Evolutionary conservation across 2,113 vertebrate species (phyloP), one percentile per base, ranked within the genome.

Genomic region (Trinectes maculatus): DNA sequence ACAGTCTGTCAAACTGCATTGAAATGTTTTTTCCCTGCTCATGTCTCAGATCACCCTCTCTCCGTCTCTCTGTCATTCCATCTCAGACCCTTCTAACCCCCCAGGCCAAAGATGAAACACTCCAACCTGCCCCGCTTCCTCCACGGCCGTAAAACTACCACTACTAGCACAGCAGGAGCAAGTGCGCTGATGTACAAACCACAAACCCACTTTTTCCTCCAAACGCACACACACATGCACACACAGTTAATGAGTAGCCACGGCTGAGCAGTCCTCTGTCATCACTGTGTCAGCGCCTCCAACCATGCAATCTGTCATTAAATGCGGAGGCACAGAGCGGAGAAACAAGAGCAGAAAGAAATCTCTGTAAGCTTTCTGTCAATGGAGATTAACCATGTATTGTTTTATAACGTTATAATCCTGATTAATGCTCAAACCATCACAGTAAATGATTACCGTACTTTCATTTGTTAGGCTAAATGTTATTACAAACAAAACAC

Each of bases 241-340:
- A 79, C 42, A 69, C 46, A 52, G 70, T 71, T 83, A 89, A 88
- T 81, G 70, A 87, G 79, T 72, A 79, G 48, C 49, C 62, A 56
- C 33, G 69, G 61, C 31, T 40, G 46, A 74, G 70, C 36, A 59
- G 65, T 8, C 51, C 55, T 47, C 81, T 77, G 54, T 89, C 60
- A 78, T 85, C 88, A 77, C 31, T 11, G 47, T 62, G 75, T 79
- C 76, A 80, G 67, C 52, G 34, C 66, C 61, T 71, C 42, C 29
- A 46, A 68, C 48, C 54, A 51, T n/a, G 51, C 43, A 72, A 59
- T 28, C 75, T 70, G 67, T 80, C 55, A 74, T 85, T 72, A 71
- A 8, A 61, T 12, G 58, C 19, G 28, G 63, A 39, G 22, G 26
- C 31, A 28, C 47, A n/a, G 42, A 5, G 22, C 2, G 0, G 33